Evolutionary conservation across 1,140 invertebrate species (phyloP).

Genomic region (Aphaenogaster ashmeadi): DNA sequence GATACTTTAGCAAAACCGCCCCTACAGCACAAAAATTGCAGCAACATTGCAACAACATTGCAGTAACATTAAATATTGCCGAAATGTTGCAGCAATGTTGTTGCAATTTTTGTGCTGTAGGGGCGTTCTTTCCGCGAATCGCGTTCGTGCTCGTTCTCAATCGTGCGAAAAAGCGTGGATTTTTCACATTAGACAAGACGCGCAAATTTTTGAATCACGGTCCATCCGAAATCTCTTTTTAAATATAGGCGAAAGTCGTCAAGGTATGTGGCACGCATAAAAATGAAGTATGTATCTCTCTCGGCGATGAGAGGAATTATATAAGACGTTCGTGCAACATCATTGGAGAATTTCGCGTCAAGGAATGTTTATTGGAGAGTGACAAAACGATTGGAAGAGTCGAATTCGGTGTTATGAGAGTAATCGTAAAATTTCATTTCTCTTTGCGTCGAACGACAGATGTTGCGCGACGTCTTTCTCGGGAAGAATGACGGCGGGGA

Average conservation of each 20-base stretch:
- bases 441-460: background rate
- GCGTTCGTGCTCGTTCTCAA: background rate
- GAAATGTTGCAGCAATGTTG: too few relatives aligned
- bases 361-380: background rate
- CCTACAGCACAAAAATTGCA: too few relatives aligned
- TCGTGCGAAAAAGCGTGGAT: background rate
- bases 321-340: constrained; percentile 9
- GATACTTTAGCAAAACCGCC: too few relatives aligned
- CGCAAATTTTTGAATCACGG: background rate
- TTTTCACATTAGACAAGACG: background rate
- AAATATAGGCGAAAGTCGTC: constrained; percentile 29
- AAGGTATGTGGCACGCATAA: background rate
- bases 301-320: constrained; percentile 22
- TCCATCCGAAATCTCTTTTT: background rate
- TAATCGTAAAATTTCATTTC: constrained; percentile 27
- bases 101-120: too few relatives aligned
- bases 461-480: constrained; percentile 9
- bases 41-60: too few relatives aligned
- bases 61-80: too few relatives aligned
- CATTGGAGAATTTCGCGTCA: background rate
- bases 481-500: background rate
- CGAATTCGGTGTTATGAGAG: constrained; percentile 14
- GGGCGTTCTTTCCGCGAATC: background rate
- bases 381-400: constrained; percentile 12
- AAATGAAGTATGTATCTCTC: background rate